Evolutionary conservation across 2,797 vertebrate genomes (phyloP).

Genomic region (Anabas testudineus): DNA sequence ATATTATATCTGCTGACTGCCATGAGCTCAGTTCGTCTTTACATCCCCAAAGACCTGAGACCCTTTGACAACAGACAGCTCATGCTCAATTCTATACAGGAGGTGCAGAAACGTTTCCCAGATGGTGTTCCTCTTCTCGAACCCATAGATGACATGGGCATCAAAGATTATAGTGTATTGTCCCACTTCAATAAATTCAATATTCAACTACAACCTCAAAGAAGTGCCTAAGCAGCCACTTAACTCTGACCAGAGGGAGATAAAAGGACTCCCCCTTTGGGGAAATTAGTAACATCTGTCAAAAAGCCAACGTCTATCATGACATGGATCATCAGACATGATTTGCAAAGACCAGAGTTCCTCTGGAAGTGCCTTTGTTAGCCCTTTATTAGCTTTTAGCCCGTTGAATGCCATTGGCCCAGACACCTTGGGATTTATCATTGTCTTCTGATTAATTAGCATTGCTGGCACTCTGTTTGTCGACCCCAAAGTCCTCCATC

Average conservation of each 20-base stretch:
- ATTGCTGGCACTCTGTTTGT: conserved; percentile 64
- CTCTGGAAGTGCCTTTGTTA: conserved; percentile 51
- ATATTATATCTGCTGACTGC: conserved; percentile 92
- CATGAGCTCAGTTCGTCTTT: conserved; percentile 96
- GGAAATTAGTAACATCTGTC: conserved; percentile 38
- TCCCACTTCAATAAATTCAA: conserved; percentile 20
- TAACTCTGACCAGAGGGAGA: conserved; percentile 5
- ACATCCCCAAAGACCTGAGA: conserved; percentile 96
- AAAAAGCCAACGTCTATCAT: conserved; percentile 46
- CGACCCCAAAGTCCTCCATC: conserved; percentile 46
- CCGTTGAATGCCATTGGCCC: conserved; percentile 41
- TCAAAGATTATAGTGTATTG: conserved; percentile 92
- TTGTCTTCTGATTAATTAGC: conserved; percentile 80
- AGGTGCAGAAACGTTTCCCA: conserved; percentile 97
- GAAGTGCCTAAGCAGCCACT: background rate
- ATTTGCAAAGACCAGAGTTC: conserved; percentile 45
- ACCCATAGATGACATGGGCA: conserved; percentile 97
- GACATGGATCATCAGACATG: conserved; percentile 53
- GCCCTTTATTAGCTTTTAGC: conserved; percentile 59
- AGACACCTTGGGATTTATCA: conserved; percentile 63
- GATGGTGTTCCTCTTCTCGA: conserved; percentile 94
- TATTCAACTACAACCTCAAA: conserved; percentile 10
- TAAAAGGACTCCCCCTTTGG: conserved; percentile 16
- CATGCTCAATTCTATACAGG: conserved; percentile 97
- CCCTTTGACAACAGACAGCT: conserved; percentile 93